Evolutionary conservation across 53 echinoderm and acorn worm species (phyloP).

Genomic region (Zoroaster sp.): DNA sequence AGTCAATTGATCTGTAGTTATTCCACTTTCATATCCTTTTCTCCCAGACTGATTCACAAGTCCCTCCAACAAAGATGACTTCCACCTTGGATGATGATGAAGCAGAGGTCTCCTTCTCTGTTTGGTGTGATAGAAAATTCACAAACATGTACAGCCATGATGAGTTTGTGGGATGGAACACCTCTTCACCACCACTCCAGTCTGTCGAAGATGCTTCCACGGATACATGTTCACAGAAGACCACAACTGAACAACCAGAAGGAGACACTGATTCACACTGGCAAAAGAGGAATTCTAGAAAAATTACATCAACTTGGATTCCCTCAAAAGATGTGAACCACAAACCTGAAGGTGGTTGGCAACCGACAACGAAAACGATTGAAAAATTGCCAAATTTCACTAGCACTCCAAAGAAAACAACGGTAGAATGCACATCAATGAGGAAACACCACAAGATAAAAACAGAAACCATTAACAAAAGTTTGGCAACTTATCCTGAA

Average conservation of each 20-base stretch:
- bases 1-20: too few species aligned
- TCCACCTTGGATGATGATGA: neutral
- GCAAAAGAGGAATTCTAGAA: neutral
- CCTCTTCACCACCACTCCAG: neutral
- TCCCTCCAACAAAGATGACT: conserved; percentile 6
- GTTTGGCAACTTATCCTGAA: neutral
- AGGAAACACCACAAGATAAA: neutral
- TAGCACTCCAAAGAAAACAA: neutral
- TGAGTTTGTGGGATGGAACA: neutral
- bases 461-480: neutral
- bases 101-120: conserved; percentile 1
- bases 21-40: too few species aligned
- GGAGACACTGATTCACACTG: neutral
- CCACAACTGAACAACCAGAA: neutral
- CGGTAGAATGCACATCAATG: neutral
- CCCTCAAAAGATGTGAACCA: neutral
- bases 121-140: conserved; percentile 51
- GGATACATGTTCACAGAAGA: neutral
- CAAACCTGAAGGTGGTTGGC: neutral
- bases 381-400: neutral
- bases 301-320: neutral
- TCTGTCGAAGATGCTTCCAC: neutral
- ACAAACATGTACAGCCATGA: conserved; percentile 58
- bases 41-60: too few species aligned
- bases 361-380: neutral